Evolutionary conservation across 2,797 vertebrate genomes (phyloP), one percentile per base, ranked within the genome.

Genomic region (Orientallactaga sibirica): DNA sequence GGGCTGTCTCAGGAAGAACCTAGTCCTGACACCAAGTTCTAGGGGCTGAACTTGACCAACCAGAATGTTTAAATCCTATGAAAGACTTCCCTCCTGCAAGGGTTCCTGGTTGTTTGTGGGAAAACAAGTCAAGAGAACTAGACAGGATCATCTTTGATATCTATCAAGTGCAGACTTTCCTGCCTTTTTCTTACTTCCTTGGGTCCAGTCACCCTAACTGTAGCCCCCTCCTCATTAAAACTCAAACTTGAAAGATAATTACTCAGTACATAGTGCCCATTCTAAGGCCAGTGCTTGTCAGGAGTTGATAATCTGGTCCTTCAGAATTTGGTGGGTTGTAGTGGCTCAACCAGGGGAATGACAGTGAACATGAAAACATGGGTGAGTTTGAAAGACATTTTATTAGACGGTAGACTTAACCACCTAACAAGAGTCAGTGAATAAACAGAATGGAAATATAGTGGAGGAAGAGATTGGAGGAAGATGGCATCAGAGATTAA

Each of bases 341-440:
- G n/a, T 58, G 68, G 33, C 52, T 95, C 22, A 5, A n/a, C 61
- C 7, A 71, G 29, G 48, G 41, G 58, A 79, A 33, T 64, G 19
- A 14, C 37, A 62, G 52, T 22, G 18, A 58, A 87, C 25, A 41
- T 68, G 27, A 73, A 87, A 43, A 86, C n/a, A 6, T 68, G 16
- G 33, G 8, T 88, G 83, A 43, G 78, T 80, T 77, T 64, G n/a
- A 83, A 85, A 88, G 70, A 55, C 41, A 16, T 48, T 86, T 75
- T 75, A 37, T 61, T 78, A 84, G 73, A 86, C 52, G 82, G 29
- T 62, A 71, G 73, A 58, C 55, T 58, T 58, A 16, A 58, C 55
- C 55, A 79, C 73, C 86, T 90, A 87, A 92, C 20, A 74, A 73
- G 33, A 86, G 24, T 58, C n/a, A 3, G 14, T 61, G 84, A 67